Base-by-base conservation (phyloP, 2,888 invertebrate species). In the Pecten maximus region DNA sequence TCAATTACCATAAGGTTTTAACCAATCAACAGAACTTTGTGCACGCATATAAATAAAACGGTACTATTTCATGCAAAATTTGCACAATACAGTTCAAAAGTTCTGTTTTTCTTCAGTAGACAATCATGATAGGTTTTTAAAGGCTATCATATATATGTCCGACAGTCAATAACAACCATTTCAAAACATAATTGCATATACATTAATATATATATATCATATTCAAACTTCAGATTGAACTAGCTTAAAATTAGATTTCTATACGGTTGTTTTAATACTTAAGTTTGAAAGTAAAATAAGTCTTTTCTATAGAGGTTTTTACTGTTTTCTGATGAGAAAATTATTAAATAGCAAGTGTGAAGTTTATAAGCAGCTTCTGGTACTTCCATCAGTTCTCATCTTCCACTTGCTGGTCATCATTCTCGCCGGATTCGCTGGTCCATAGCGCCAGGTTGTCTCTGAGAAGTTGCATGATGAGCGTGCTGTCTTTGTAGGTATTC, bases 401-500 rank as follows among this genome's bases (percentile, higher is more conserved):
- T n/a, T 90, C 88, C 16, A 44, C 87, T 19, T 91, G 90, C 15
- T 90, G 92, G 16, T 93, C 92, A 2, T 92, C 90, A 3, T 92
- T 91, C 98, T 99, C 99, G 97, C 99, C 99, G 15, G 90, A 86
- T 90, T 94, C 93, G 97, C 99, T 99, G 97, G 99, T 99, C 99
- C 99, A 99, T 96, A 99, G 98, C 97, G 97, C 97, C 88, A 97
- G 96, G 95, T 97, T 97, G 94, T 97, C 97, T 93, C 97, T 94
- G 60, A 99, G 98, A 97, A 99, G 98, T 98, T 99, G 99, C 99
- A 99, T 99, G 97, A 99, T 99, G 97, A 99, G 98, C 97, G 99
- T 99, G 97, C 99, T 99, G 98, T 99, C 99, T 98, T 99, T 99
- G 98, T 99, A 99, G 97, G 99, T 99, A 97, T 99, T 99, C 97